Conservation (phyloP, 2,113 vertebrate genomes). For the Mola mola region DNA sequence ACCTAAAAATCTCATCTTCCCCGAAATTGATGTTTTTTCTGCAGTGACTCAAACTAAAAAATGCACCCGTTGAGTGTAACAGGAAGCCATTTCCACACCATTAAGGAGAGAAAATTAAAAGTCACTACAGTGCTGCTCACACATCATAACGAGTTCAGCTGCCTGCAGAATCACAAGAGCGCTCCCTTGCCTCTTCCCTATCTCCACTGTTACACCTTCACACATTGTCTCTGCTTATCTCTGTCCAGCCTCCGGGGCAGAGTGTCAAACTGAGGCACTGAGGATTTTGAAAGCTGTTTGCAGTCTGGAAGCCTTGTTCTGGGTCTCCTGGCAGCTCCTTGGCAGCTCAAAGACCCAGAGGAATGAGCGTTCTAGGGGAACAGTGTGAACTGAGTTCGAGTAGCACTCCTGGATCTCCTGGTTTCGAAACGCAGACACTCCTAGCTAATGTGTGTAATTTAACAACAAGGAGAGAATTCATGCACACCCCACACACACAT, state of each 20-base stretch:
- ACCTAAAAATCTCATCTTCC: too few species aligned
- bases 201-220: constrained; percentile 59
- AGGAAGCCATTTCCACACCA: too few species aligned
- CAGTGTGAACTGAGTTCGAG: neutral
- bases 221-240: constrained; percentile 69
- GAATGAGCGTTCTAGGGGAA: constrained; percentile 1
- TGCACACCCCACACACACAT: too few species aligned
- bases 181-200: constrained; percentile 22
- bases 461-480: too few species aligned
- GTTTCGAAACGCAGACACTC: neutral
- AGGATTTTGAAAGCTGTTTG: constrained; percentile 44
- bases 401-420: neutral
- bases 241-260: constrained; percentile 26
- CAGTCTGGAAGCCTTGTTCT: constrained; percentile 30
- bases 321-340: constrained; percentile 28
- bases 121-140: neutral
- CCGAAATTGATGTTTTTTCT: too few species aligned
- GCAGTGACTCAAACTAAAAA: too few species aligned
- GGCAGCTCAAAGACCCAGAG: too few species aligned
- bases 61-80: too few species aligned
- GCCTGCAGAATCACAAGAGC: constrained; percentile 19
- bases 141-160: constrained; percentile 13
- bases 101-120: too few species aligned
- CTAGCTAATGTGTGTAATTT: too few species aligned
- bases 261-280: constrained; percentile 24